Percentiles rank a stretch among this genome's conserved stretches.
Evolutionary conservation across 2,113 vertebrate genomes (phyloP).

Genomic region (Charadrius vociferus): DNA sequence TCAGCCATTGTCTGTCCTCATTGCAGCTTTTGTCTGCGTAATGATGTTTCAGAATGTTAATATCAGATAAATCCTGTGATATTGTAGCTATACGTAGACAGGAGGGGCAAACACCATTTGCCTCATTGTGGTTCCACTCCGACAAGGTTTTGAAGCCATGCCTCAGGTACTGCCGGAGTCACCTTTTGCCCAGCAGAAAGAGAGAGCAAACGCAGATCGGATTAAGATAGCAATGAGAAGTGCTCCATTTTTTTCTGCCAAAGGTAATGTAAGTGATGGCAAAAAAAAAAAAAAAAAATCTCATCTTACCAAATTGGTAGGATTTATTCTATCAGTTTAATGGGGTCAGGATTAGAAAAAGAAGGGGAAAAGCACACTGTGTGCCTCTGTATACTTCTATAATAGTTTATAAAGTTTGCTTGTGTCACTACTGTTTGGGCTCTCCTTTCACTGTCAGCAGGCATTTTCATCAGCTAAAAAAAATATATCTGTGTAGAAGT

Average conservation of each 20-base stretch:
- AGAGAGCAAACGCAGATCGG: neutral
- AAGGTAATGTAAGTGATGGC: neutral
- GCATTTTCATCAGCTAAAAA: neutral
- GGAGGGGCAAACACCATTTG: neutral
- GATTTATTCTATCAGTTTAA: neutral
- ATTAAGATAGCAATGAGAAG: neutral
- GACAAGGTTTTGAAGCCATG: neutral
- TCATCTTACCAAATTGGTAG: neutral
- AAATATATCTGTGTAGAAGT: neutral
- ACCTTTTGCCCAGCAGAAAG: neutral
- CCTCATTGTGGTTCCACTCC: neutral
- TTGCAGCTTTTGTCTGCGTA: conserved; percentile 8
- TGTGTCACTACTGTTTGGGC: neutral
- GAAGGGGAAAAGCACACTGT: neutral
- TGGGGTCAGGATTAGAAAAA: neutral
- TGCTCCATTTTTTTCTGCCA: neutral
- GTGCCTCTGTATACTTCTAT: neutral
- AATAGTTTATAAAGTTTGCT: neutral
- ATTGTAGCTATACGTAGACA: neutral
- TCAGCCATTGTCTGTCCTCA: neutral
- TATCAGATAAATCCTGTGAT: neutral
- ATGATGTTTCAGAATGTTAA: neutral
- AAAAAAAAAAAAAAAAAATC: too few species aligned
- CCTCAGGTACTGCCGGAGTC: neutral
- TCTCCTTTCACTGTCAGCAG: neutral